Percentiles rank a stretch among this genome's conserved stretches.
Conservation (phyloP, 2,797 vertebrate species). For the Alca torda region DNA sequence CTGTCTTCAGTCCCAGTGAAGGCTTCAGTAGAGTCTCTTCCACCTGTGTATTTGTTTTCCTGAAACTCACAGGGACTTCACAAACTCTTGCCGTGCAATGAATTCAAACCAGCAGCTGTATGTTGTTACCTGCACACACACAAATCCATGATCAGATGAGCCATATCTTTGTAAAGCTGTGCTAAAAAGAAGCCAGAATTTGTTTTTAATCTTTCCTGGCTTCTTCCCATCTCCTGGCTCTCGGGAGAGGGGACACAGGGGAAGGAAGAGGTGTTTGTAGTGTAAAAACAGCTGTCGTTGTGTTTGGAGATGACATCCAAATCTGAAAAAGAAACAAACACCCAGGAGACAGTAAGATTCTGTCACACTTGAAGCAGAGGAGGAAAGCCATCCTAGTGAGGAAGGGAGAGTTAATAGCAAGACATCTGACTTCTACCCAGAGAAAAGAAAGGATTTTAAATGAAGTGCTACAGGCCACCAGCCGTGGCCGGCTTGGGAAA, state of each 20-base stretch:
- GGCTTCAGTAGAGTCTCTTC: neutral
- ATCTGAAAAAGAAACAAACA: neutral
- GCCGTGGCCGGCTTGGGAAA: neutral
- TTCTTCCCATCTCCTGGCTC: neutral
- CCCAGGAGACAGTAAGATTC: neutral
- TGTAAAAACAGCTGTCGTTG: neutral
- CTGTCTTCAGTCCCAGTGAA: neutral
- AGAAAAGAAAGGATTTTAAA: neutral
- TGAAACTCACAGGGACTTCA: neutral
- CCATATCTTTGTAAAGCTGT: neutral
- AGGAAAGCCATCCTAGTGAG: neutral
- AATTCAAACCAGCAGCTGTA: neutral
- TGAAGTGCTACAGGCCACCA: neutral
- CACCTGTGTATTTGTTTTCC: neutral
- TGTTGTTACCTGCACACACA: rapidly evolving
- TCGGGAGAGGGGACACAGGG: neutral
- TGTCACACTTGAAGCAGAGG: neutral
- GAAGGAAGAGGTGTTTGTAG: neutral
- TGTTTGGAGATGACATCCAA: neutral
- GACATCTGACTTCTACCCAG: neutral
- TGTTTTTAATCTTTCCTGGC: neutral
- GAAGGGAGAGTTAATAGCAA: neutral
- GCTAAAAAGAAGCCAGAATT: neutral
- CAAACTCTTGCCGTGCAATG: rapidly evolving
- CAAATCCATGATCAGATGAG: neutral